Evolutionary conservation across 2,113 vertebrate genomes (phyloP).

Genomic region (Pseudorasbora parva): DNA sequence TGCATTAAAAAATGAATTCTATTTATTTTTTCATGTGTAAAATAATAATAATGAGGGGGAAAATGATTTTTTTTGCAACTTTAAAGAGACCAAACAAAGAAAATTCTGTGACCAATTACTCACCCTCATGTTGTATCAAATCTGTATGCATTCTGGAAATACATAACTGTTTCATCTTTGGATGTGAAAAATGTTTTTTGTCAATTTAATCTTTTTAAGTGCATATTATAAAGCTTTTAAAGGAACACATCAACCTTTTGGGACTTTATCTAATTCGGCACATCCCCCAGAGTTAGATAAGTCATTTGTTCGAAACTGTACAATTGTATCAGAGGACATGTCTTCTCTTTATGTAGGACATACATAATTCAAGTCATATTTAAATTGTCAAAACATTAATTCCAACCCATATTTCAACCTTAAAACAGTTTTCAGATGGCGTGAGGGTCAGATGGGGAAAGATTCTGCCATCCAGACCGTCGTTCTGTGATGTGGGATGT

Average conservation of each 20-base stretch:
- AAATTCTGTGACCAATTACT: neutral
- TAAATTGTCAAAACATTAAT: conserved; percentile 3
- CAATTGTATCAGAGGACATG: neutral
- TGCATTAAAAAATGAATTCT: neutral
- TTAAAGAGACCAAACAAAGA: neutral
- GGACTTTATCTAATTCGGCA: no score
- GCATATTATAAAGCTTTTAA: neutral
- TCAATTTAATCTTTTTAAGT: neutral
- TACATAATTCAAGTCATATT: neutral
- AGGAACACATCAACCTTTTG: no score
- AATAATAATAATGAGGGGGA: neutral
- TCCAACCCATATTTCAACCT: conserved; percentile 49
- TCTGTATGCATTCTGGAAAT: neutral
- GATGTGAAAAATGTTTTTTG: no score
- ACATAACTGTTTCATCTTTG: no score
- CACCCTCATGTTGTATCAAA: neutral
- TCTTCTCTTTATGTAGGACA: neutral
- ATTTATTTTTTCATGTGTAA: neutral
- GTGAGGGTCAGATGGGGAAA: neutral
- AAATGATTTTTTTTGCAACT: neutral
- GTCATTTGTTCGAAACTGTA: no score
- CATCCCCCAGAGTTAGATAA: no score
- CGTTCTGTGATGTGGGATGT: conserved; percentile 48
- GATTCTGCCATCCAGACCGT: neutral
- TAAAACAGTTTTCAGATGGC: conserved; percentile 25